These are phyloP conservation scores for Ceramica pisi DNA, from an alignment of 2,888 invertebrate species.

Conservation along the genomic window DNA sequence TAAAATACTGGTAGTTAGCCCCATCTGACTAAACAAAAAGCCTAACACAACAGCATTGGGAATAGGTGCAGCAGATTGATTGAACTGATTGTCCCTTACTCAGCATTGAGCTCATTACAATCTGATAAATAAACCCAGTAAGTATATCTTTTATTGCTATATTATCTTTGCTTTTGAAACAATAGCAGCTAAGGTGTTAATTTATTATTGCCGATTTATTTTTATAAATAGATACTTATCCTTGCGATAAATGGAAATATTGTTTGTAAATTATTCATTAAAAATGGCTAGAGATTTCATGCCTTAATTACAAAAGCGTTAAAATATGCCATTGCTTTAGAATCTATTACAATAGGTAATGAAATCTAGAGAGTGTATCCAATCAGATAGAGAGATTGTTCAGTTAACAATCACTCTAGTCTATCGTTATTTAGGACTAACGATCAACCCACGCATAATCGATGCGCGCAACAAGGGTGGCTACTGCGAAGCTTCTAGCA, in stretches of 20 bases:
- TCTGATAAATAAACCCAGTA: not conserved
- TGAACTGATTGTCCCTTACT: not conserved
- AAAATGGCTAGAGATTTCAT: not conserved
- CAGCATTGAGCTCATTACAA: not conserved
- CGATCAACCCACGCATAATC: slow-evolving; percentile 64
- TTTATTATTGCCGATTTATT: slow-evolving; percentile 8
- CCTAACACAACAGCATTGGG: not conserved
- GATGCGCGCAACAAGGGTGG: slow-evolving; percentile 42
- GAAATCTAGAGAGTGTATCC: not conserved
- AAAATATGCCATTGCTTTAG: not conserved
- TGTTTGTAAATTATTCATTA: not conserved
- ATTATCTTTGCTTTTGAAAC: slow-evolving; percentile 1
- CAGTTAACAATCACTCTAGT: not conserved
- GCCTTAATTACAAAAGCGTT: not conserved
- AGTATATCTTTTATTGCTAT: not conserved
- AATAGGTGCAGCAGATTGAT: not conserved
- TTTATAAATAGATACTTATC: not conserved
- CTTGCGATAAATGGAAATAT: slow-evolving; percentile 10
- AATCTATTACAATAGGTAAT: not conserved
- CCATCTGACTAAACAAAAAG: not conserved
- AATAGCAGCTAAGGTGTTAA: not conserved
- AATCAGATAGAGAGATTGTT: not conserved
- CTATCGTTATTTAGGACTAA: slow-evolving; percentile 4
- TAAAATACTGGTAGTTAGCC: not conserved
- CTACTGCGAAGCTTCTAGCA: slow-evolving; percentile 13